Percentiles rank a stretch among this genome's conserved stretches.
phyloP scores from a whole-genome alignment of 2,113 vertebrate species.

The Hippocampus barbouri region DNA sequence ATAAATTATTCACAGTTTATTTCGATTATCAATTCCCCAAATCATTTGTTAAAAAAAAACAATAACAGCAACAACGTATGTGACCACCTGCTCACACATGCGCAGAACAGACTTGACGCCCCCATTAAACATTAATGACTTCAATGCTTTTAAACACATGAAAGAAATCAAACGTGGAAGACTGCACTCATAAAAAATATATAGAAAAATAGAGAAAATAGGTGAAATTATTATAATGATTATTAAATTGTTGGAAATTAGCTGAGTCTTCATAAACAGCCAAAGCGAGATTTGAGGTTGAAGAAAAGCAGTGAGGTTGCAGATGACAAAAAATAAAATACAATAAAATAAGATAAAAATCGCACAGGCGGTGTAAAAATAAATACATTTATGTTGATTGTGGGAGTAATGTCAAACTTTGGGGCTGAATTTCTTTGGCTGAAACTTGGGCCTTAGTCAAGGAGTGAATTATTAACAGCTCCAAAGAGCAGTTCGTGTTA shows the following conservation, averaged over 20 bases:
- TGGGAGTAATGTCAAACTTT: too few relatives aligned
- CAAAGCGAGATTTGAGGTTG: neutral
- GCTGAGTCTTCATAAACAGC: neutral
- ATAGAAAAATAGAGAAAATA: neutral
- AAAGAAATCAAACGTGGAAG: neutral
- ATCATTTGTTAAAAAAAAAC: neutral
- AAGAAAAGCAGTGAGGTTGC: neutral
- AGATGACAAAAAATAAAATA: neutral
- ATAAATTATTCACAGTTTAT: neutral
- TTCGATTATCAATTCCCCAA: conserved; percentile 1
- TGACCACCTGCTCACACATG: conserved; percentile 4
- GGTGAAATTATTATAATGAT: neutral
- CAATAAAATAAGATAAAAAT: neutral
- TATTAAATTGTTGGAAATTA: neutral
- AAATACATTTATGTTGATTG: neutral
- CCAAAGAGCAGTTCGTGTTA: too few relatives aligned
- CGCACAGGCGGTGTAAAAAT: neutral
- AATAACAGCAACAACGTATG: neutral
- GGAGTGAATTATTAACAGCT: too few relatives aligned
- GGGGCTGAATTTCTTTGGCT: too few relatives aligned
- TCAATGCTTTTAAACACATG: conserved; percentile 6
- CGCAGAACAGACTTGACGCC: neutral
- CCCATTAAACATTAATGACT: conserved; percentile 6
- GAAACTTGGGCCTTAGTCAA: too few relatives aligned
- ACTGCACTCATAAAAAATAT: neutral